A percentile compares a stretch with the other conserved stretches of the same genome.
Evolutionary conservation across 2,888 invertebrate genomes (phyloP).

Genomic region (Atethmia centrago): DNA sequence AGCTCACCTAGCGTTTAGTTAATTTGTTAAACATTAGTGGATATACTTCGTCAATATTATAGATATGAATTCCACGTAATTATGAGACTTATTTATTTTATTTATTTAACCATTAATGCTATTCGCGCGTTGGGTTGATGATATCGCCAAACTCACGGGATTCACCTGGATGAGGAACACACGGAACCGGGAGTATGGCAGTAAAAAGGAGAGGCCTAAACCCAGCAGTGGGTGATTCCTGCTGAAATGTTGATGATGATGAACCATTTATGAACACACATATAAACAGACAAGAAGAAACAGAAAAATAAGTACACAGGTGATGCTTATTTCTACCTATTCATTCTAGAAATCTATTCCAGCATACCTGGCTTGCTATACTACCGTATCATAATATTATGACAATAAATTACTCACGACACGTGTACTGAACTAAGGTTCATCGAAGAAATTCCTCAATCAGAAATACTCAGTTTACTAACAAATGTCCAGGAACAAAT

Average conservation of each 20-base stretch:
- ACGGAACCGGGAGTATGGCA: no score
- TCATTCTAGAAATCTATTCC: no score
- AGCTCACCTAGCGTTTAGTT: conserved; percentile 8
- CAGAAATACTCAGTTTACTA: conserved; percentile 23
- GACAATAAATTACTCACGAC: conserved; percentile 20
- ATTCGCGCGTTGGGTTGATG: no score
- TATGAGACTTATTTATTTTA: not conserved
- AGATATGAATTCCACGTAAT: conserved; percentile 16
- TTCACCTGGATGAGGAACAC: no score
- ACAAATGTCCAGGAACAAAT: conserved; percentile 26
- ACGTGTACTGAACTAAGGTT: conserved; percentile 20
- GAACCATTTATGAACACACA: not conserved
- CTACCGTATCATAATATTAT: conserved; percentile 14
- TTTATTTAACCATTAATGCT: no score
- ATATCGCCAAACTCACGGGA: no score
- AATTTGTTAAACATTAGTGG: conserved; percentile 16
- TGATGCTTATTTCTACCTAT: not conserved
- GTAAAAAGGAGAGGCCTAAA: no score
- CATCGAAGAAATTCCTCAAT: conserved; percentile 33
- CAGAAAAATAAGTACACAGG: no score
- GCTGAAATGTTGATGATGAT: no score
- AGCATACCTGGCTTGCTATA: not conserved
- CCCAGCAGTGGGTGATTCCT: no score
- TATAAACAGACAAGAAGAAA: not conserved
- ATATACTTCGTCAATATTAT: not conserved